A percentile compares a stretch with the other conserved stretches of the same genome.
phyloP scores from a whole-genome alignment of 2,797 vertebrate genomes.

The Myotis myotis region DNA sequence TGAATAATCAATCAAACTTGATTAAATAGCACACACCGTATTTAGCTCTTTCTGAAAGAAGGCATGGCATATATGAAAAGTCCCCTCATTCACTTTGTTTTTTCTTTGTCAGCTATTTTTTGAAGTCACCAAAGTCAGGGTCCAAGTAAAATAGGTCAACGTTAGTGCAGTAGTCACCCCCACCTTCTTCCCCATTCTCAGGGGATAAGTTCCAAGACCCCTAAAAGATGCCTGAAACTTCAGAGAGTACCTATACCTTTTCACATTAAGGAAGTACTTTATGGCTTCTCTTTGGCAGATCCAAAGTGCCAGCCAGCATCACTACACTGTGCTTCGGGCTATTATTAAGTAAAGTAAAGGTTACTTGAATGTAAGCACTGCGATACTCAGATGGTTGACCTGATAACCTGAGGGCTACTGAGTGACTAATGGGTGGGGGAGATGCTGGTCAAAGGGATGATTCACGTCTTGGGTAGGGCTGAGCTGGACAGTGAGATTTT shows the following conservation, averaged over 20 bases:
- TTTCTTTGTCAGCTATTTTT: background rate
- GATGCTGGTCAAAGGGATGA: background rate
- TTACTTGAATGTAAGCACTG: background rate
- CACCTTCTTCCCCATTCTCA: background rate
- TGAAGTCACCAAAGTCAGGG: background rate
- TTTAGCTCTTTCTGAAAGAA: background rate
- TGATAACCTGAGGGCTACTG: background rate
- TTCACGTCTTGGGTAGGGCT: accelerated
- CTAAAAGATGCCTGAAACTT: background rate
- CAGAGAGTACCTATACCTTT: background rate
- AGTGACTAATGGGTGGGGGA: background rate
- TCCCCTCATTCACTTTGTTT: background rate
- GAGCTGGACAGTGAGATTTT: background rate
- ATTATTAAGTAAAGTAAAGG: background rate
- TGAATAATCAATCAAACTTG: background rate
- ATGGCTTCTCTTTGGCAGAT: background rate
- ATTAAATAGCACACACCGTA: background rate
- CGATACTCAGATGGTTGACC: background rate
- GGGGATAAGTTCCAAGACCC: background rate
- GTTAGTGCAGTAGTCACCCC: background rate
- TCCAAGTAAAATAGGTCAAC: background rate
- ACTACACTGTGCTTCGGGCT: background rate
- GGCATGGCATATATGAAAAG: background rate
- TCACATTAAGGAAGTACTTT: background rate
- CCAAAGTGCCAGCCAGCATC: background rate